Evolutionary conservation across 2,797 vertebrate genomes (phyloP), one percentile per base, ranked within the genome.

Genomic region (Leptodactylus fallax): DNA sequence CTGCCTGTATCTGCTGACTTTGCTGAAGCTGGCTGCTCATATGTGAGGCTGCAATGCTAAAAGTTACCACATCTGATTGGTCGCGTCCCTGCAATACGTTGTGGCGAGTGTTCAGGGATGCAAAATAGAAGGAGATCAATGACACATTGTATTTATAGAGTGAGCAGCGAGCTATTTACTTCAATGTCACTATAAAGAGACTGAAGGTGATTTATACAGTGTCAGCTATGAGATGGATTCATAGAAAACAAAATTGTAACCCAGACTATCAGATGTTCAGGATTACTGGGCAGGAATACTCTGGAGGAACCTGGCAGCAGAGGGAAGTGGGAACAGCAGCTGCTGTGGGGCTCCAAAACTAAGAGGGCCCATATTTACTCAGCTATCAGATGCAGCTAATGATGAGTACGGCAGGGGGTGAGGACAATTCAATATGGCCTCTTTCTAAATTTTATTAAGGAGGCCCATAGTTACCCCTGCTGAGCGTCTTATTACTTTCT

Each of bases 11-110:
- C 56, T 58, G 56, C 12, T 14, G 16, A 17, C 12, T 58, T 6
- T 1, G 9, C 90, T 36, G 36, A 36, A 36, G 88, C 6, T 0
- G 81, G 81, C 3, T 27, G 5, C 45, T 17, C 55, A 58, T 53
- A 61, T 14, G 21, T 82, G 25, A 27, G 78, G 27, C 12, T 10
- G 89, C 88, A 88, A 87, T 16, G 89, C 69, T 53, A 81, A 74
- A 17, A 86, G 19, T 49, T n/a, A 51, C 72, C 8, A 1, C 19
- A n/a, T 76, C 71, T 49, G 72, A 76, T 51, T 51, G 72, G 47
- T 7, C 4, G 72, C 47, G 72, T 23, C 80, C 27, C 36, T 2
- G n/a, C 56, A 56, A 55, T 56, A 21, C n/a, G 27, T 72, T 55
- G 81, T 25, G 65, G 81, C 14, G 11, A 53, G 23, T 9, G 9